Conservation (phyloP, 2,888 invertebrate genomes). For the Morpho deidamia region DNA sequence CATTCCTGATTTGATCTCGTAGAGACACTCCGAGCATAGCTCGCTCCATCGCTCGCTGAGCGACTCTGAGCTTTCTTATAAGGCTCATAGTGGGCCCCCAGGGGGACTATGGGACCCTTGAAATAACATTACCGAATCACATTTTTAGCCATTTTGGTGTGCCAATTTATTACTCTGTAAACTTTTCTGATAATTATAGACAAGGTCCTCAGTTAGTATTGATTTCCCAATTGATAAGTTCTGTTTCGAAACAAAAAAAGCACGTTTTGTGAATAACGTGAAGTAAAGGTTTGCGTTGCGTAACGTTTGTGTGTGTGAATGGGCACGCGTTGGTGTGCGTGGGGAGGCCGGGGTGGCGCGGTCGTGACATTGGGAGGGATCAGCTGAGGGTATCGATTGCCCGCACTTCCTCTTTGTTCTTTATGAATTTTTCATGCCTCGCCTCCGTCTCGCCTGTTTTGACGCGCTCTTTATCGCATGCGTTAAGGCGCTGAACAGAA, state of each 20-base stretch:
- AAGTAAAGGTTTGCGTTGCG: neutral
- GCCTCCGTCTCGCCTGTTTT: constrained; percentile 27
- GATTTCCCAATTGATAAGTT: no score
- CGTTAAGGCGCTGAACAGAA: neutral
- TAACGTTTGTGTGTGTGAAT: constrained; percentile 13
- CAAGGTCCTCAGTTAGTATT: no score
- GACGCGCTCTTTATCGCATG: constrained; percentile 23
- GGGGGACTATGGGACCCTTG: no score
- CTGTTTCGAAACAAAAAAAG: neutral
- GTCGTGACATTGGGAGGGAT: constrained; percentile 73
- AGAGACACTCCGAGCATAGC: no score
- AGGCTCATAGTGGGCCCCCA: no score
- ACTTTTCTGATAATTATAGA: neutral
- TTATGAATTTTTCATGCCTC: constrained; percentile 66
- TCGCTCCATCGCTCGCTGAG: no score
- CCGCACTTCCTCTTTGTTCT: constrained; percentile 60
- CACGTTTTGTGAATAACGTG: neutral
- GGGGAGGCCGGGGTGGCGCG: constrained; percentile 34
- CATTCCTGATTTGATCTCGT: no score
- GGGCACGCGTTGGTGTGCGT: constrained; percentile 20
- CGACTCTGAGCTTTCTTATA: no score
- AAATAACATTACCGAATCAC: no score
- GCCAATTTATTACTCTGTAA: no score
- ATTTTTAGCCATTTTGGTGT: no score
- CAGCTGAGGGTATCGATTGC: constrained; percentile 72